Evolutionary conservation across 2,113 vertebrate species (phyloP).

Genomic region (Myrmecobius fasciatus): DNA sequence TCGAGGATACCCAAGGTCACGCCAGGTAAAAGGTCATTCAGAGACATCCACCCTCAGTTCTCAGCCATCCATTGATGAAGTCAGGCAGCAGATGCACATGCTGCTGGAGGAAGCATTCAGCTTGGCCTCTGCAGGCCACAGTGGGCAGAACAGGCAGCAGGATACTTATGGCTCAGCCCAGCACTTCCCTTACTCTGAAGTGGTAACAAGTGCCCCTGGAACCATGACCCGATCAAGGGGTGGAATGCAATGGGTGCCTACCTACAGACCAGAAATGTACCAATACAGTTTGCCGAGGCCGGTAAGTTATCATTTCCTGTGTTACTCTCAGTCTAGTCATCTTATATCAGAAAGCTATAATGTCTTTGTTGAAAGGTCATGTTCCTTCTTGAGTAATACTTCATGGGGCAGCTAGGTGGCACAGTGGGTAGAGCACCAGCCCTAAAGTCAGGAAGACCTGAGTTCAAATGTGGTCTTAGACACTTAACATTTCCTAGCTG

Average conservation of each 20-base stretch:
- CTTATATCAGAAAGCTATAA: not conserved
- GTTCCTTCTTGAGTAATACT: not conserved
- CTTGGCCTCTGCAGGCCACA: slow-evolving; percentile 94
- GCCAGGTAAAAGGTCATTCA: slow-evolving; percentile 95
- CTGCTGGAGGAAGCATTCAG: slow-evolving; percentile 98
- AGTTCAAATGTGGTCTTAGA: too few relatives aligned
- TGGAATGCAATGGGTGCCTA: slow-evolving; percentile 96
- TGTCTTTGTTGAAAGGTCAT: not conserved
- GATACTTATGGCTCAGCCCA: slow-evolving; percentile 89
- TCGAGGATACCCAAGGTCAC: slow-evolving; percentile 87
- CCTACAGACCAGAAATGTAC: slow-evolving; percentile 94
- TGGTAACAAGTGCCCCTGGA: slow-evolving; percentile 95
- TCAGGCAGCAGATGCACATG: slow-evolving; percentile 99
- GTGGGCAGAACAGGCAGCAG: slow-evolving; percentile 89
- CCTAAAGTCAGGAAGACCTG: too few relatives aligned
- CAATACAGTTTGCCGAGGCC: slow-evolving; percentile 97
- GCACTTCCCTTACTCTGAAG: slow-evolving; percentile 92
- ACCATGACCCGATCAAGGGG: slow-evolving; percentile 90
- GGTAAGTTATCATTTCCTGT: slow-evolving; percentile 83
- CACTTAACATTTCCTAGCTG: too few relatives aligned
- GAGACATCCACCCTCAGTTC: slow-evolving; percentile 98
- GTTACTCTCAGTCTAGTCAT: not conserved
- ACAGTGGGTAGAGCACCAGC: too few relatives aligned
- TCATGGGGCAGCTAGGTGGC: too few relatives aligned
- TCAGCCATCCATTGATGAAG: slow-evolving; percentile 98